Evolutionary conservation across 53 echinoderm and acorn worm genomes (phyloP), one percentile per base, ranked within the genome.

Genomic region (Holothuria leucospilota): DNA sequence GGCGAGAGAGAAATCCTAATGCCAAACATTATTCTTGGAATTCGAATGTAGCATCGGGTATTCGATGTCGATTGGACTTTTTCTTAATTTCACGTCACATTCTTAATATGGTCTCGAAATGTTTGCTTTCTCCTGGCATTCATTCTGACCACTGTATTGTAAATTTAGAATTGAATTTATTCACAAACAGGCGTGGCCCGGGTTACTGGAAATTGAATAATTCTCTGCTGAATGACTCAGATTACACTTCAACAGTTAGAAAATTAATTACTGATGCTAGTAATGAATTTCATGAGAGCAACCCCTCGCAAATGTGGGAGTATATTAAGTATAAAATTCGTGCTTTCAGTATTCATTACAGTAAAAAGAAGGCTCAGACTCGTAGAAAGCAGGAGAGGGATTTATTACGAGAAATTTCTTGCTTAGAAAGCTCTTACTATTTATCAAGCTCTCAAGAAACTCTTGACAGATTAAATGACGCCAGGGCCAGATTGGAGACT

Each of bases 91-190:
- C 74, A 20, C 53, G 75, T 14, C 6, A 51, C 24, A 6, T 71
- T 0, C 5, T 0, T 0, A 41, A 51, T 24, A 1, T 14, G 12
- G 71, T 74, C 0, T 56, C 20, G 8, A 20, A 86, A 20, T 4
- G 60, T 39, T 13, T 0, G 2, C 8, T 60, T n/a, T 58, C 40
- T 13, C 53, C 73, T 29, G 62, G 74, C 21, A 59, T 72, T 30
- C 40, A 62, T 0, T 71, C 86, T 8, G 86, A 86, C 16, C 86
- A 86, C 62, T 86, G 73, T 4, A 15, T 86, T 0, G 86, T 74
- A 29, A 39, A 39, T 30, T 8, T 86, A 13, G 11, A 51, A 13
- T 28, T 86, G 23, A 21, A 74, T 7, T 13, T 86, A 7, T 23
- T 56, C 14, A 20, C 21, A n/a, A 62, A 59, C 4, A 0, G 60